phyloP scores from a whole-genome alignment of 2,888 invertebrate species.

The Pristionchus mayeri region DNA sequence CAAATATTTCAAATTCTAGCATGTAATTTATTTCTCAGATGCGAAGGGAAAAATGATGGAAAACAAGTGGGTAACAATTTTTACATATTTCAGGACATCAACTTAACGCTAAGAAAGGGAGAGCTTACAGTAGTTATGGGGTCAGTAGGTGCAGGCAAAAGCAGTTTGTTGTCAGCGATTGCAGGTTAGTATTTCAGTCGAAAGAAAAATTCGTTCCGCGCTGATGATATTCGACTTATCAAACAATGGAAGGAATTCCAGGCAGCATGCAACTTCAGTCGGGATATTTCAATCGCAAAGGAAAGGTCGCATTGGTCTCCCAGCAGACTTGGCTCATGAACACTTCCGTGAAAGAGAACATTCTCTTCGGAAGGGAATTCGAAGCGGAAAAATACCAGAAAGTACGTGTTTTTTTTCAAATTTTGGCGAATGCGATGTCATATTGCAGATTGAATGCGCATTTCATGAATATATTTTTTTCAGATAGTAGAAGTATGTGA shows the following conservation, averaged over 20 bases:
- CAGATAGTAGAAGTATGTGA: constrained; percentile 88
- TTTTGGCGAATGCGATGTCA: too few species aligned
- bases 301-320: constrained; percentile 87
- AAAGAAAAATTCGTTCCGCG: too few species aligned
- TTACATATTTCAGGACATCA: neutral
- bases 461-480: neutral
- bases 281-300: constrained; percentile 71
- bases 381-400: constrained; percentile 78
- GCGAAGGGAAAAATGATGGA: too few species aligned
- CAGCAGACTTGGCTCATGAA: constrained; percentile 99
- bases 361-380: constrained; percentile 87
- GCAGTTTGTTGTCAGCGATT: constrained; percentile 58
- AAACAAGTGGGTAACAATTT: too few species aligned
- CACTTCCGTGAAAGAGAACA: constrained; percentile 91
- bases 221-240: neutral
- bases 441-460: neutral
- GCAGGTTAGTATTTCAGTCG: too few species aligned
- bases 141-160: constrained; percentile 62
- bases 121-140: neutral
- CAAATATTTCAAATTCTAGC: too few species aligned
- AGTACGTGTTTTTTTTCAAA: too few species aligned
- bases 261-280: neutral
- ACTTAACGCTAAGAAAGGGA: neutral
- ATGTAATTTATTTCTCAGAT: too few species aligned
- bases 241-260: too few species aligned